Evolutionary conservation across 2,797 vertebrate species (phyloP), one percentile per base, ranked within the genome.

Genomic region (Sebastes matsubarae): DNA sequence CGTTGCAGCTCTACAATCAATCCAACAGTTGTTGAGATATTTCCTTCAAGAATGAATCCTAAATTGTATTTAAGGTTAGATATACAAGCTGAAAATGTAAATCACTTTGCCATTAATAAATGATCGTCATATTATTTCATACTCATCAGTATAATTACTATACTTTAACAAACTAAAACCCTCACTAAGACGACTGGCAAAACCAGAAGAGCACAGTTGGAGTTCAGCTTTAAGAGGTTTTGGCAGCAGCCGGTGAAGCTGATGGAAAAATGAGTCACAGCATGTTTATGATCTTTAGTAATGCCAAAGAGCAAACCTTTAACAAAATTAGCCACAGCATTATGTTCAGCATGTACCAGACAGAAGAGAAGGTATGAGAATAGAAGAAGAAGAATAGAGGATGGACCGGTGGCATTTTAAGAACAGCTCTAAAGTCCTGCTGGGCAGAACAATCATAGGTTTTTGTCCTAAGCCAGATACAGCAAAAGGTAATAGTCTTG

Each of bases 361-460:
- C n/a, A 25, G 68, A 24, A 29, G 25, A 50, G 24, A 69, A 20
- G 22, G 20, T 32, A 24, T 50, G 46, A 20, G 18, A 20, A 50
- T 50, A 50, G 46, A 50, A 20, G 18, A 50, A 20, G 18, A 71
- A 30, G 60, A 38, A 22, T 9, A 38, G 29, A 25, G 27, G 32
- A 60, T n/a, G 54, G 27, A 75, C 20, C 54, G 25, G 18, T 82
- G 77, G 61, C 76, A 77, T 82, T 84, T 84, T 32, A 34, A 54
- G 27, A 36, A 11, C 67, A 25, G 34, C 29, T 75, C 42, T 42
- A 13, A 69, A 12, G 30, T 22, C 29, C 42, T 54, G 57, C 67
- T 61, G 52, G 5, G 32, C 24, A 38, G 3, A 61, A 59, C 65
- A 72, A 75, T 68, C 25, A 13, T 12, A 8, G 18, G 12, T 34